Percentiles rank a stretch among this genome's conserved stretches.
phyloP scores from a whole-genome alignment of 30 jellyfish, hydroid and myxozoan genomes.

The Pelagia noctiluca region DNA sequence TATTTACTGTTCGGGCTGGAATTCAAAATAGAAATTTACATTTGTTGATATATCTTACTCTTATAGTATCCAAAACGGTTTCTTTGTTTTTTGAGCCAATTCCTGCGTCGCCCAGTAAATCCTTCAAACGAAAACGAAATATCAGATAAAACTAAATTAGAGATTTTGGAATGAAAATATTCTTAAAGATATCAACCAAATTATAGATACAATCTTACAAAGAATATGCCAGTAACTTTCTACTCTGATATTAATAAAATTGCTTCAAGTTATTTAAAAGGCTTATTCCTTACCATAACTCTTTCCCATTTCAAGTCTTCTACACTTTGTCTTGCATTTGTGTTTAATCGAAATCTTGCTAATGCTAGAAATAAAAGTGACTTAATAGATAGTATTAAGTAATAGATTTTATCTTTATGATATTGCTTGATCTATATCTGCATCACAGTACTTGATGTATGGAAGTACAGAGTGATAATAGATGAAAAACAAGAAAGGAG shows the following conservation, averaged over 20 bases:
- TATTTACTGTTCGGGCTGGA: background rate
- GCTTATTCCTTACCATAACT: slow-evolving; percentile 45
- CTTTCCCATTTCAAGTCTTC: slow-evolving; percentile 63
- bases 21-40: background rate
- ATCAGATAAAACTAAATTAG: background rate
- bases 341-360: slow-evolving; percentile 3
- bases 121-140: background rate
- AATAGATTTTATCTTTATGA: too few relatives aligned
- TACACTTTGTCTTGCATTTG: background rate
- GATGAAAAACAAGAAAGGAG: too few relatives aligned
- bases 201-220: too few relatives aligned
- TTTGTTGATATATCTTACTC: slow-evolving; percentile 8
- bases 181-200: too few relatives aligned
- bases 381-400: background rate
- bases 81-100: slow-evolving; percentile 21
- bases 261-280: too few relatives aligned
- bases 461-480: too few relatives aligned
- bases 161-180: background rate
- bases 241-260: too few relatives aligned
- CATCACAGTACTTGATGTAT: too few relatives aligned
- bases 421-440: too few relatives aligned
- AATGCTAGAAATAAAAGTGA: slow-evolving; percentile 16
- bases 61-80: slow-evolving; percentile 43
- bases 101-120: slow-evolving; percentile 49
- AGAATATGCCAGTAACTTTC: too few relatives aligned